Evolutionary conservation across 2,113 vertebrate species (phyloP).

Genomic region (Scopus umbretta): DNA sequence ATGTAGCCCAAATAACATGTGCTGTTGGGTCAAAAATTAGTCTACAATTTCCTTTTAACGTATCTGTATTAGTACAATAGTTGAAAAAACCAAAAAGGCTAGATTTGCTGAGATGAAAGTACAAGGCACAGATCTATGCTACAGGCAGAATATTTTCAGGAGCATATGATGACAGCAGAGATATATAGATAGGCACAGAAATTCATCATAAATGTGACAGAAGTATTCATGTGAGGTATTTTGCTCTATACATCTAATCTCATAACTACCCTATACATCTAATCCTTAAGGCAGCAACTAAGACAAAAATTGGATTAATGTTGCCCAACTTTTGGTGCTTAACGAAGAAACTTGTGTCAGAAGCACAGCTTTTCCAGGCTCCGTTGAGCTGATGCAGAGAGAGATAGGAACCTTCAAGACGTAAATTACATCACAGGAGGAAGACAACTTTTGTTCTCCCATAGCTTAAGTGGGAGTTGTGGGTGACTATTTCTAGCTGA

Average conservation of each 20-base stretch:
- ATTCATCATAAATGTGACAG: background rate
- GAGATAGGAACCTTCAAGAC: background rate
- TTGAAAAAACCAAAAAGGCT: background rate
- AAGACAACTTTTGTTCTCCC: background rate
- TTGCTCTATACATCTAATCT: background rate
- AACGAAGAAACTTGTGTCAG: background rate
- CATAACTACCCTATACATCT: background rate
- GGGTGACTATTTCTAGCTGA: constrained; percentile 1
- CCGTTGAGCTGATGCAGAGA: background rate
- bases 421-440: background rate
- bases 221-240: background rate
- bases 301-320: background rate
- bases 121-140: background rate
- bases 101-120: background rate
- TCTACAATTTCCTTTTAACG: background rate
- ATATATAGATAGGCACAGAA: background rate
- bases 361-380: background rate
- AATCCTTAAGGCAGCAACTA: background rate
- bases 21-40: background rate
- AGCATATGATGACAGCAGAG: background rate
- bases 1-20: background rate
- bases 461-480: background rate
- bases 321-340: background rate
- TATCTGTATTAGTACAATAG: background rate
- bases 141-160: background rate